Percentiles rank a stretch among this genome's conserved stretches.
Conservation (phyloP, 1,140 invertebrate species). For the Heliconius congener region DNA sequence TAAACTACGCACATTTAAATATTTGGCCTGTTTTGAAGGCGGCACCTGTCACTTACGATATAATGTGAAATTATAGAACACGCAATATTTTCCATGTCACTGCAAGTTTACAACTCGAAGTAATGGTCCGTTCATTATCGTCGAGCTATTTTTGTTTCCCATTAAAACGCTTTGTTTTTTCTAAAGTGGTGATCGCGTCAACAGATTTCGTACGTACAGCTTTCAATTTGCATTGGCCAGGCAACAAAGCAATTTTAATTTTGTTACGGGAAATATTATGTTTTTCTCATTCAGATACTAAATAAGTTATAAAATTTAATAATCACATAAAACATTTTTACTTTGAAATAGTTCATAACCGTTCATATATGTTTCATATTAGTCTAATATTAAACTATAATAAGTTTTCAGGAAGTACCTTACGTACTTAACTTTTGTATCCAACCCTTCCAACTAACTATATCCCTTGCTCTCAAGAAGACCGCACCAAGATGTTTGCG, state of each 20-base stretch:
- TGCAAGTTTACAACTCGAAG: conserved; percentile 1
- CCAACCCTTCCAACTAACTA: neutral
- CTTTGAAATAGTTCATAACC: too few relatives aligned
- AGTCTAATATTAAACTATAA: too few relatives aligned
- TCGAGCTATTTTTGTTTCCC: conserved; percentile 56
- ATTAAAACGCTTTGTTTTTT: conserved; percentile 53
- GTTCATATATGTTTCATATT: too few relatives aligned
- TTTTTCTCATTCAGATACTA: neutral
- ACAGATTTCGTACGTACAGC: conserved; percentile 21
- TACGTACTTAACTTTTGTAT: too few relatives aligned
- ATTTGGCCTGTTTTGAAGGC: neutral
- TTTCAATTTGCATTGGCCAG: conserved; percentile 20
- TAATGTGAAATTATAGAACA: neutral
- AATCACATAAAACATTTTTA: neutral
- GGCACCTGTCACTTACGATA: neutral
- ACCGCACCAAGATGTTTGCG: neutral
- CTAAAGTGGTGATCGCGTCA: conserved; percentile 30
- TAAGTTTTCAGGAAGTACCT: too few relatives aligned
- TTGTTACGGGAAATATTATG: neutral
- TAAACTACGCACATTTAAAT: neutral
- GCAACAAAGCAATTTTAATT: neutral
- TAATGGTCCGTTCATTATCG: conserved; percentile 15
- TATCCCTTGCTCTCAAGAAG: neutral
- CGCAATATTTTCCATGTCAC: conserved; percentile 12
- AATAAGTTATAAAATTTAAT: neutral